Conservation (phyloP, 2,888 invertebrate genomes). For the Lucinisca nassula region DNA sequence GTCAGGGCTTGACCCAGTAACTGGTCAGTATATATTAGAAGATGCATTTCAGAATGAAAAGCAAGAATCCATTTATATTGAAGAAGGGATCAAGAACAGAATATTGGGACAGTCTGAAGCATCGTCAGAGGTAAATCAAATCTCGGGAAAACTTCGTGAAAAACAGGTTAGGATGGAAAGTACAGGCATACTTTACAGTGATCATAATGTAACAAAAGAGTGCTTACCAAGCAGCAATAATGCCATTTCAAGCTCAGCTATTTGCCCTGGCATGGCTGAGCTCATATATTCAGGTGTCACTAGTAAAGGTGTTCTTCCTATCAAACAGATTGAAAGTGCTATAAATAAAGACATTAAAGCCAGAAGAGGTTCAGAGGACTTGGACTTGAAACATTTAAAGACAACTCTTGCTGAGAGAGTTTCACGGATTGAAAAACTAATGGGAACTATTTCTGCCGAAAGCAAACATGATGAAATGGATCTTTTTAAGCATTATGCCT, state of each 20-base stretch:
- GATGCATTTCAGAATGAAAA: background rate
- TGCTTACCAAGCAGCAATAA: no score
- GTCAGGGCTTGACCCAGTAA: background rate
- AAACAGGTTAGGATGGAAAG: no score
- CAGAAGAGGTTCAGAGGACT: background rate
- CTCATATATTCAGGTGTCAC: background rate
- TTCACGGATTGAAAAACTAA: background rate
- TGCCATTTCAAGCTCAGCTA: no score
- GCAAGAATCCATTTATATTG: background rate
- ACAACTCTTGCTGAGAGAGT: background rate
- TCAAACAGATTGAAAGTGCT: background rate
- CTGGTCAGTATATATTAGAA: background rate
- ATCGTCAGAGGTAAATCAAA: no score
- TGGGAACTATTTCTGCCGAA: conserved; percentile 1
- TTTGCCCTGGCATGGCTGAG: no score
- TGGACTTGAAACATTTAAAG: background rate
- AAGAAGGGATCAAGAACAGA: no score
- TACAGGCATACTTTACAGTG: no score
- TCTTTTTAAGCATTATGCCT: background rate
- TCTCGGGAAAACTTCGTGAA: no score
- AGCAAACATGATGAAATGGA: background rate
- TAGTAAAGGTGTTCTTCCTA: background rate
- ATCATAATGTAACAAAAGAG: no score
- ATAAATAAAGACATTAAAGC: background rate
- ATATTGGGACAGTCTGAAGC: no score